Evolutionary conservation across 1,140 invertebrate genomes (phyloP), one percentile per base, ranked within the genome.

Genomic region (Plutomurus gul): DNA sequence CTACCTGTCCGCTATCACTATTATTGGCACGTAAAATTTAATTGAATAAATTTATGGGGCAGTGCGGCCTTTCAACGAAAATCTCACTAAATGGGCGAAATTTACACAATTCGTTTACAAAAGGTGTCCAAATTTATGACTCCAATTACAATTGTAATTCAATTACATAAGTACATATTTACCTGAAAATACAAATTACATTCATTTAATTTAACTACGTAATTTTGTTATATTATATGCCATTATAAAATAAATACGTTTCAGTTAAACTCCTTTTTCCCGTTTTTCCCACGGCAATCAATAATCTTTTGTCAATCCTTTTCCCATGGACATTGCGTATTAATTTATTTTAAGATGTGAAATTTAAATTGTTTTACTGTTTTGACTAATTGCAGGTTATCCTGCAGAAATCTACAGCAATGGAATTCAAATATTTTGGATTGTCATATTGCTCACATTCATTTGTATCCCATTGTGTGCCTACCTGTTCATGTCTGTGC

Each of bases 361-460:
- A 18, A 71, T 8, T 71, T 71, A 20, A 20, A 74, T 51, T 75
- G 3, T 60, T n/a, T 16, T 39, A 27, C 70, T 76, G 27, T 76
- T 47, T 60, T 51, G 18, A 40, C 65, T 40, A 40, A 10, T 30
- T 36, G 40, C 27, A 83, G 82, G 83, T 5, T 82, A 81, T 37
- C 83, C 83, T 0, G 82, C 83, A 16, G 83, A 84, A 76, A 81
- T 84, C 6, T 84, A 84, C 36, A 22, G 56, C 0, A 56, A 82
- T 60, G 83, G 83, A 20, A 76, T 78, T 37, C 82, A 83, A 72
- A 82, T 83, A 8, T 83, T 83, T 65, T 39, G 40, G 40, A 76
- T 82, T 36, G 39, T 37, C 0, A 51, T 81, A n/a, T 46, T 83
- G 6, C 18, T 76, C n/a, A 78, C 77, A 22, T 39, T 74, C n/a